Evolutionary conservation across 2,113 vertebrate genomes (phyloP).

Genomic region (Esox niger): DNA sequence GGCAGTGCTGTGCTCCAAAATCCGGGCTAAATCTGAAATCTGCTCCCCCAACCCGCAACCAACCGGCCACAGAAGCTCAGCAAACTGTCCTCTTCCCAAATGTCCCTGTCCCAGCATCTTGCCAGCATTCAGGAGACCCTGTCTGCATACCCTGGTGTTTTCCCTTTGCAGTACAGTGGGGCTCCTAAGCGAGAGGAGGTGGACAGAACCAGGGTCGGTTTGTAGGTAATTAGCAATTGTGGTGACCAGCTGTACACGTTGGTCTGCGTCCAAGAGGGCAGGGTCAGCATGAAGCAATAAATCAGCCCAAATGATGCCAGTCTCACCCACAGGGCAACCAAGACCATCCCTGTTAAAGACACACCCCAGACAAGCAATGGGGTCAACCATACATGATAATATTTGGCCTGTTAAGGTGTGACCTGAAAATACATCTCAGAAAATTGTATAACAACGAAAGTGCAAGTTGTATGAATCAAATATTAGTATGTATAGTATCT

Average conservation of each 20-base stretch:
- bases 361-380: conserved; percentile 11
- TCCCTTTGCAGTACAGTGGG: accelerated
- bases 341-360: conserved; percentile 20
- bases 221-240: conserved; percentile 35
- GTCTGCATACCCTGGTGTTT: conserved; percentile 23
- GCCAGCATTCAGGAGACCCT: accelerated
- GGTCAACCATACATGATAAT: not conserved
- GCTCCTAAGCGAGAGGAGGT: conserved; percentile 23
- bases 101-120: not conserved
- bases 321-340: conserved; percentile 35
- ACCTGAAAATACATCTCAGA: not conserved
- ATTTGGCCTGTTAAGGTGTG: not conserved
- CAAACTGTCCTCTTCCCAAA: not conserved
- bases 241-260: conserved; percentile 30
- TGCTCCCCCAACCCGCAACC: conserved; percentile 19
- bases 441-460: not conserved
- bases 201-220: conserved; percentile 31
- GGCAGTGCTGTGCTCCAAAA: conserved; percentile 29
- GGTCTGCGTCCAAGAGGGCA: conserved; percentile 1
- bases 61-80: conserved; percentile 49
- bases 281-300: conserved; percentile 35
- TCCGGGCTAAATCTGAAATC: conserved; percentile 27
- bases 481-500: not conserved
- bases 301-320: conserved; percentile 38
- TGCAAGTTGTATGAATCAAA: too few species aligned